Evolutionary conservation across 1,140 invertebrate genomes (phyloP).

Genomic region (Battus philenor): DNA sequence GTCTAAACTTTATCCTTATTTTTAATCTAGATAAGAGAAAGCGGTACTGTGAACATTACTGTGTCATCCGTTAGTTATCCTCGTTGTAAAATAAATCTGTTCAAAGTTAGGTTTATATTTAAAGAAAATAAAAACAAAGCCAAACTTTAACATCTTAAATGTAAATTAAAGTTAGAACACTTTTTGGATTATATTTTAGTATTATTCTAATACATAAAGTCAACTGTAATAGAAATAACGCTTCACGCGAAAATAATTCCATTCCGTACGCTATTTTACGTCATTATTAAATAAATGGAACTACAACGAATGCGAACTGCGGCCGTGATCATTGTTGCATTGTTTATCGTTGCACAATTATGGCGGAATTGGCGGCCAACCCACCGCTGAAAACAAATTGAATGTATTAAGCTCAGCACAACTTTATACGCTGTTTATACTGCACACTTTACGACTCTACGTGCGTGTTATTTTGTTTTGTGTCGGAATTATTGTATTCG

Average conservation of each 20-base stretch:
- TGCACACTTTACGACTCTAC: constrained; percentile 44
- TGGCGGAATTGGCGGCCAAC: constrained; percentile 24
- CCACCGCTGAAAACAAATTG: constrained; percentile 47
- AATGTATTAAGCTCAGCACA: constrained; percentile 50
- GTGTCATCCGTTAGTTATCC: no score
- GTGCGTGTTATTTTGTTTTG: constrained; percentile 60
- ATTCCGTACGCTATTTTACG: not conserved
- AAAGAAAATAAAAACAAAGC: no score
- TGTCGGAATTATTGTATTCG: constrained; percentile 39
- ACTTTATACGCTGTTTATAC: constrained; percentile 53
- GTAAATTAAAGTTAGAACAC: no score
- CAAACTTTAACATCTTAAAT: no score
- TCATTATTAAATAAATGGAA: constrained; percentile 16
- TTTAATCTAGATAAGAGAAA: no score
- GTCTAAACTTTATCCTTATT: no score
- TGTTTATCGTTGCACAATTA: constrained; percentile 44
- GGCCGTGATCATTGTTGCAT: constrained; percentile 36
- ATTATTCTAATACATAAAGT: no score
- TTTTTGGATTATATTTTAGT: no score
- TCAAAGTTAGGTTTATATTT: no score
- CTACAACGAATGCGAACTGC: constrained; percentile 15
- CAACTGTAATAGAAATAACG: no score
- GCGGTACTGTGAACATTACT: no score
- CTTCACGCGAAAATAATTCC: not conserved
- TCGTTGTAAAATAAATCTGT: no score